These are phyloP conservation scores for Delphinapterus leucas DNA, from an alignment of 2,113 vertebrate genomes.

Conservation along the genomic window DNA sequence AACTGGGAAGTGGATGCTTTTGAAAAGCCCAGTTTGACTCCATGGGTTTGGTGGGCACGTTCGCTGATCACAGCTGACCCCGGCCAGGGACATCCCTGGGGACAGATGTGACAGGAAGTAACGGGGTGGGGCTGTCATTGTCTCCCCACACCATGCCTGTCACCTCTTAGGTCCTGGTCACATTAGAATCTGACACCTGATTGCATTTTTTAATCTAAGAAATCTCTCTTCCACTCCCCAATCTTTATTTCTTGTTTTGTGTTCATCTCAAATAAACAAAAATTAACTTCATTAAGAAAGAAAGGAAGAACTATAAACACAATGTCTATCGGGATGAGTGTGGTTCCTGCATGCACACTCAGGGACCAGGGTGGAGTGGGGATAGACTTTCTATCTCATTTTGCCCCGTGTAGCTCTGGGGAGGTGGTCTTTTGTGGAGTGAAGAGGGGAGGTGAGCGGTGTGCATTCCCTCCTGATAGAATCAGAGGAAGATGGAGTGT, in stretches of 20 bases:
- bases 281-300: not conserved
- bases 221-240: not conserved
- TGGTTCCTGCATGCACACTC: accelerated
- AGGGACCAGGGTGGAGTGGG: accelerated
- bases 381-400: not conserved
- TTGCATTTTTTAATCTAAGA: not conserved
- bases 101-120: not conserved
- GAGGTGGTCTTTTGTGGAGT: accelerated
- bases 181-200: not conserved
- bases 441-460: not conserved
- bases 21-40: not conserved
- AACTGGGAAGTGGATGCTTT: not conserved
- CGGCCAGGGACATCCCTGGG: not conserved
- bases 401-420: accelerated
- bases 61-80: not conserved
- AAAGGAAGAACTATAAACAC: not conserved
- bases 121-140: accelerated
- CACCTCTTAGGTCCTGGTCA: accelerated
- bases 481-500: not conserved
- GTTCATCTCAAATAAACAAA: not conserved
- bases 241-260: not conserved
- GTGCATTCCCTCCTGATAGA: not conserved
- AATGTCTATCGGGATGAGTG: accelerated
- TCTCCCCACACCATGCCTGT: accelerated
- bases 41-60: not conserved